phyloP scores from a whole-genome alignment of 2,888 invertebrate species.

The Rhagonycha fulva region DNA sequence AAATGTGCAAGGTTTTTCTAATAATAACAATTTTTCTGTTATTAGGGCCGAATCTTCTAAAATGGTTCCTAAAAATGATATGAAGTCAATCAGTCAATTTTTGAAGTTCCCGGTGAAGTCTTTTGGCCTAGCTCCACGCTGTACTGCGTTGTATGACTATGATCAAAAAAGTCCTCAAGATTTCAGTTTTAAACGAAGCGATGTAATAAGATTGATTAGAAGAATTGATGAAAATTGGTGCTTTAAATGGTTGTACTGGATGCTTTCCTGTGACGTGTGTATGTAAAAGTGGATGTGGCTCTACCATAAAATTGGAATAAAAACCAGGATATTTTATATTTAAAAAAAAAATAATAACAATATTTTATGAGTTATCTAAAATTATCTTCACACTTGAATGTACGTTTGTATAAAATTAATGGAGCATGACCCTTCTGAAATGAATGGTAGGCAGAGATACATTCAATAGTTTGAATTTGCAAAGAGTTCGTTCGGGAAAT shows the following conservation, averaged over 20 bases:
- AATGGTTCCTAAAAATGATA: constrained; percentile 48
- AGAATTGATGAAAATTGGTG: constrained; percentile 99
- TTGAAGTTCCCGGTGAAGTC: constrained; percentile 87
- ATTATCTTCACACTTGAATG: not conserved
- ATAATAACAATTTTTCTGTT: constrained; percentile 37
- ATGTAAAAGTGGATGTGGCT: constrained; percentile 93
- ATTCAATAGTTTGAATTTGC: not conserved
- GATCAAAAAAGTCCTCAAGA: constrained; percentile 98
- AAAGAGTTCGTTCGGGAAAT: not conserved
- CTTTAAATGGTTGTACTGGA: constrained; percentile 88
- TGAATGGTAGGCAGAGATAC: not conserved
- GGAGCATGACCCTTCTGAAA: not conserved
- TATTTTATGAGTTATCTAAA: not conserved
- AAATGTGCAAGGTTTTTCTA: constrained; percentile 74
- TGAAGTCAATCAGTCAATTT: no score
- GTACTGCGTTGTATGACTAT: constrained; percentile 97
- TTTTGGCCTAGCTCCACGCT: constrained; percentile 86
- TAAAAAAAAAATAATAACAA: not conserved
- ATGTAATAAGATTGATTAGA: constrained; percentile 87
- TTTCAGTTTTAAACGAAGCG: constrained; percentile 96
- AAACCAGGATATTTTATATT: constrained; percentile 7
- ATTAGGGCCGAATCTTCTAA: constrained; percentile 25
- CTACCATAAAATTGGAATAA: constrained; percentile 68
- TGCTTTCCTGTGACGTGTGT: constrained; percentile 99
- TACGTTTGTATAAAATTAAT: not conserved